Evolutionary conservation across 2,888 invertebrate genomes (phyloP).

Genomic region (Luperina nickerlii): DNA sequence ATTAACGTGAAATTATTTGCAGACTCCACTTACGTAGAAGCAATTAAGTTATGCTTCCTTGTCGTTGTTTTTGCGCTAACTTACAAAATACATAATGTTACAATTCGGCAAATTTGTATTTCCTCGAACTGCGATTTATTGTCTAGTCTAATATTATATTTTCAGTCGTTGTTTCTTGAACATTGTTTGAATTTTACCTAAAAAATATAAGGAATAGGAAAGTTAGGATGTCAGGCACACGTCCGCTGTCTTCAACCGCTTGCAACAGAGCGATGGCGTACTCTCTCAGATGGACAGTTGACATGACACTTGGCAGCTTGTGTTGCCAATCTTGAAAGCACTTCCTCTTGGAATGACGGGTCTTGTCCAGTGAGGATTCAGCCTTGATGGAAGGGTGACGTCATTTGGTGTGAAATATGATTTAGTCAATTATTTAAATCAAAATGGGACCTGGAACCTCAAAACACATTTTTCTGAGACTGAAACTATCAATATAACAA

Average conservation of each 20-base stretch:
- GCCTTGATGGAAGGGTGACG: not conserved
- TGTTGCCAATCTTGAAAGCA: slow-evolving; percentile 28
- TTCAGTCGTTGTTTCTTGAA: no score
- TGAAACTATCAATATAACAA: not conserved
- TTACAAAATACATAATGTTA: not conserved
- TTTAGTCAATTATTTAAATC: not conserved
- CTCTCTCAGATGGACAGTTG: slow-evolving; percentile 1
- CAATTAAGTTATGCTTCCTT: not conserved
- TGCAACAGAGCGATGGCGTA: not conserved
- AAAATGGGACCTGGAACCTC: not conserved
- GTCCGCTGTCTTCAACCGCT: slow-evolving; percentile 2
- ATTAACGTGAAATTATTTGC: not conserved
- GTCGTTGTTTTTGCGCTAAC: not conserved
- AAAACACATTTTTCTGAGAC: not conserved
- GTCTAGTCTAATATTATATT: not conserved
- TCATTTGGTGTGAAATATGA: not conserved
- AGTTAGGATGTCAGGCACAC: not conserved
- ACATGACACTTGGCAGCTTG: slow-evolving; percentile 23
- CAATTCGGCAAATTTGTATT: not conserved
- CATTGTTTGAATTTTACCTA: not conserved
- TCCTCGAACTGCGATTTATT: no score
- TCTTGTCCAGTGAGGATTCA: not conserved
- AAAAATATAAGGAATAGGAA: not conserved
- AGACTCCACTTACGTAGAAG: not conserved
- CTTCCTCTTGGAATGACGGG: slow-evolving; percentile 13